These are phyloP conservation scores for Zaprionus gabonicus DNA, from an alignment of 1,140 invertebrate genomes.

Conservation along the genomic window DNA sequence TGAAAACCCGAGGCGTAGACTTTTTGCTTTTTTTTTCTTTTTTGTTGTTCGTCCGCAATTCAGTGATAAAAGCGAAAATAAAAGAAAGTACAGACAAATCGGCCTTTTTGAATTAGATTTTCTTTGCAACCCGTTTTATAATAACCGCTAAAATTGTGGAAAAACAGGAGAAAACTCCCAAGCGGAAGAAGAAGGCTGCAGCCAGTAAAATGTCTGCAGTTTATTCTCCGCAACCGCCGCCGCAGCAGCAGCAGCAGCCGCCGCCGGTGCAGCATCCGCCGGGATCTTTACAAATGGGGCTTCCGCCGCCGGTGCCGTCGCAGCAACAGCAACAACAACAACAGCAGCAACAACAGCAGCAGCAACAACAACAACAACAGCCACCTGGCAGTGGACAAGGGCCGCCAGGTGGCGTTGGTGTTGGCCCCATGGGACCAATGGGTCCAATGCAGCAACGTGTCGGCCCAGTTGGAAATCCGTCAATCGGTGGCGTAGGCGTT, in stretches of 20 bases:
- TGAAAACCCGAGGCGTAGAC: slow-evolving; percentile 49
- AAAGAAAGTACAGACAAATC: background rate
- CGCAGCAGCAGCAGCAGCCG: slow-evolving; percentile 69
- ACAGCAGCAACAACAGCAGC: slow-evolving; percentile 34
- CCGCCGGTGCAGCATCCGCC: slow-evolving; percentile 52
- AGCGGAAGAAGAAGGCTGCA: slow-evolving; percentile 84
- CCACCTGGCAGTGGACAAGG: slow-evolving; percentile 58
- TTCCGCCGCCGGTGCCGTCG: slow-evolving; percentile 21
- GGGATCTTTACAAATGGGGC: slow-evolving; percentile 30
- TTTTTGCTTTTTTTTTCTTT: slow-evolving; percentile 16
- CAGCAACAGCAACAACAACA: slow-evolving; percentile 33
- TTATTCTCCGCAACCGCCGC: slow-evolving; percentile 85
- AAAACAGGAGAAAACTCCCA: slow-evolving; percentile 84
- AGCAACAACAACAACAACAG: slow-evolving; percentile 58
- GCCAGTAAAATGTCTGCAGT: slow-evolving; percentile 86
- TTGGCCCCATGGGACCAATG: slow-evolving; percentile 68
- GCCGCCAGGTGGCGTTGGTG: slow-evolving; percentile 61
- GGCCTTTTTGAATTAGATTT: slow-evolving; percentile 29
- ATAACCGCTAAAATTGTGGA: slow-evolving; percentile 85
- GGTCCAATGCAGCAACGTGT: slow-evolving; percentile 49
- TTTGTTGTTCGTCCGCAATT: slow-evolving; percentile 4
- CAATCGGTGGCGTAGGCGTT: slow-evolving; percentile 40
- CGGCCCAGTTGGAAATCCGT: slow-evolving; percentile 33
- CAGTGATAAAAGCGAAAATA: background rate
- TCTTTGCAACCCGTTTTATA: slow-evolving; percentile 62